Evolutionary conservation across 2,113 vertebrate genomes (phyloP).

Genomic region (Catharus minimus): DNA sequence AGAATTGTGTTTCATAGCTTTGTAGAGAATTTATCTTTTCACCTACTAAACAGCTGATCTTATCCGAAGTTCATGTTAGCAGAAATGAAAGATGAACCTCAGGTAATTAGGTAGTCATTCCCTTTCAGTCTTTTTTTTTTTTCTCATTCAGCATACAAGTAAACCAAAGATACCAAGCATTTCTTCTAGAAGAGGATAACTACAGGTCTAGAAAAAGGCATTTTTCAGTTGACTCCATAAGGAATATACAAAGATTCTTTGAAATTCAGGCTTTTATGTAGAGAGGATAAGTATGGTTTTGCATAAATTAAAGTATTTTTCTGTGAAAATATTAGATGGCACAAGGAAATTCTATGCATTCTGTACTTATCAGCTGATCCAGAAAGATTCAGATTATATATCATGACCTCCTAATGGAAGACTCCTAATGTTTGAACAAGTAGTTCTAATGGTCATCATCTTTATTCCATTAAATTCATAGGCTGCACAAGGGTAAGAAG

Average conservation of each 20-base stretch:
- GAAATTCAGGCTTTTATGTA: slow-evolving; percentile 1
- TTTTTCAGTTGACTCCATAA: neutral
- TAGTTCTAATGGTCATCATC: neutral
- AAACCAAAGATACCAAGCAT: slow-evolving; percentile 50
- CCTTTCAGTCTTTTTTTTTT: neutral
- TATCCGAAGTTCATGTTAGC: slow-evolving; percentile 3
- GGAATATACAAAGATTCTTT: neutral
- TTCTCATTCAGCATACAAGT: neutral
- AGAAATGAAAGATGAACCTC: slow-evolving; percentile 13
- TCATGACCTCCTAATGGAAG: neutral
- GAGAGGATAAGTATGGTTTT: neutral
- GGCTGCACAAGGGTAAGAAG: neutral
- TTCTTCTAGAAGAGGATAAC: neutral
- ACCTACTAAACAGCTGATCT: slow-evolving; percentile 2
- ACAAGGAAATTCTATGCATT: neutral
- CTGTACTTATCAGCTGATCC: neutral
- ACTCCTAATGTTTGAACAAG: neutral
- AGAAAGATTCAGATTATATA: neutral
- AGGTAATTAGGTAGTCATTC: neutral
- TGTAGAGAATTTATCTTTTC: neutral
- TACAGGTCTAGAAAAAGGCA: neutral
- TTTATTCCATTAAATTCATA: neutral
- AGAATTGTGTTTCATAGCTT: slow-evolving; percentile 1
- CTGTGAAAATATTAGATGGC: neutral
- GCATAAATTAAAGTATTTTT: slow-evolving; percentile 7